phyloP scores from a whole-genome alignment of 2,888 invertebrate genomes.

The Yponomeuta malinellus region DNA sequence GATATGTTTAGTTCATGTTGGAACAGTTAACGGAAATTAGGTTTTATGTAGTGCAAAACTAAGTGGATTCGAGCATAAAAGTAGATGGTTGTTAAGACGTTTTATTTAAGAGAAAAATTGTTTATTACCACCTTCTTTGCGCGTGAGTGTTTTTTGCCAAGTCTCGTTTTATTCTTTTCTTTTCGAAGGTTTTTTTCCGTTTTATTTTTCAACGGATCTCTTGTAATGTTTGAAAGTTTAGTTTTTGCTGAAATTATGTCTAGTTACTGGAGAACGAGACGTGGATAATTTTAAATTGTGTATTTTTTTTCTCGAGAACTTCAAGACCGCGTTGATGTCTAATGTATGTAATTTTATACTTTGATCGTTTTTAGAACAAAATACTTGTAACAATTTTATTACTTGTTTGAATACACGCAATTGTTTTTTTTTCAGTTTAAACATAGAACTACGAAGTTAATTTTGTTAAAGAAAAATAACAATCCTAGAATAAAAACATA shows the following conservation, averaged over 20 bases:
- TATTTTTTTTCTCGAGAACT: background rate
- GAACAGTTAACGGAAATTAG: slow-evolving; percentile 24
- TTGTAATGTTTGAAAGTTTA: slow-evolving; percentile 10
- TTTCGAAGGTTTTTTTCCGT: slow-evolving; percentile 26
- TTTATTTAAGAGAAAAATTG: slow-evolving; percentile 24
- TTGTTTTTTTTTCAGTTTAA: background rate
- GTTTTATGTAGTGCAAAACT: slow-evolving; percentile 14
- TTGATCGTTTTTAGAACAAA: background rate
- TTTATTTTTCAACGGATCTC: slow-evolving; percentile 14
- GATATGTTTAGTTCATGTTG: slow-evolving; percentile 35
- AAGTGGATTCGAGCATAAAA: slow-evolving; percentile 18
- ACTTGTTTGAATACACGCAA: background rate
- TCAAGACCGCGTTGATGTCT: slow-evolving; percentile 9
- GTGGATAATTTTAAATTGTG: background rate
- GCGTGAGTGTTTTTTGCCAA: slow-evolving; percentile 65
- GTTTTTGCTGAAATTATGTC: background rate
- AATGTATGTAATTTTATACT: background rate
- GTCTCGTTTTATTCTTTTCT: slow-evolving; percentile 37
- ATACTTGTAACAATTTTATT: background rate
- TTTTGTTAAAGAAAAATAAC: background rate
- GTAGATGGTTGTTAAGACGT: slow-evolving; percentile 28
- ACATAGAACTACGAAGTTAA: background rate
- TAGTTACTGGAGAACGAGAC: background rate
- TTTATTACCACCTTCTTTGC: slow-evolving; percentile 55
- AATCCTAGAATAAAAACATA: background rate